Evolutionary conservation across 2,113 vertebrate species (phyloP).

Genomic region (Balaeniceps rex): DNA sequence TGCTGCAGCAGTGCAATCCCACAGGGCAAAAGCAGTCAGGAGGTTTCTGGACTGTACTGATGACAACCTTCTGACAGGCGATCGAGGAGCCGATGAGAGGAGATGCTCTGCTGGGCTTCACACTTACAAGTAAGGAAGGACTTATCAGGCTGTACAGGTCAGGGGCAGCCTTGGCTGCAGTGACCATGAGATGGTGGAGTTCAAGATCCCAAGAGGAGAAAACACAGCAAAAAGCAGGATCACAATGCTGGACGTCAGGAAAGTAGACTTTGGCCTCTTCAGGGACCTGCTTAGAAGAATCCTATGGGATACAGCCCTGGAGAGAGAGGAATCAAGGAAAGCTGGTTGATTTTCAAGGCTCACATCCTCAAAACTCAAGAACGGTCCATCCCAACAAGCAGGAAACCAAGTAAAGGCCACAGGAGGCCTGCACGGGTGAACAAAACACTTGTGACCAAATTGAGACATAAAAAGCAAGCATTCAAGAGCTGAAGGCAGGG

Average conservation of each 20-base stretch:
- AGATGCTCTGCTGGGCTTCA: not conserved
- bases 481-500: not conserved
- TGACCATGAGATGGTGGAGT: not conserved
- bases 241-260: not conserved
- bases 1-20: not conserved
- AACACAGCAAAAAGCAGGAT: not conserved
- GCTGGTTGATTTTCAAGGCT: not conserved
- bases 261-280: not conserved
- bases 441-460: not conserved
- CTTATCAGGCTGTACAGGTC: not conserved
- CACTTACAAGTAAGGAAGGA: not conserved
- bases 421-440: not conserved
- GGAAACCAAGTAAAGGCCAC: not conserved
- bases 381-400: not conserved
- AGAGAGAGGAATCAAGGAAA: not conserved
- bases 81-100: accelerated
- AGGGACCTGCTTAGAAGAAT: not conserved
- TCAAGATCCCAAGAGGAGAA: not conserved
- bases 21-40: not conserved
- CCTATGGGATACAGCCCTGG: not conserved
- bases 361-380: not conserved
- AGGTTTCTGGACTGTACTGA: not conserved
- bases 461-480: not conserved
- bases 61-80: not conserved
- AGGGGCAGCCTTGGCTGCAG: not conserved